A percentile compares a stretch with the other conserved stretches of the same genome.
These are phyloP conservation scores for Misgurnus mizolepis DNA, from an alignment of 2,113 vertebrate genomes.

Conservation along the genomic window DNA sequence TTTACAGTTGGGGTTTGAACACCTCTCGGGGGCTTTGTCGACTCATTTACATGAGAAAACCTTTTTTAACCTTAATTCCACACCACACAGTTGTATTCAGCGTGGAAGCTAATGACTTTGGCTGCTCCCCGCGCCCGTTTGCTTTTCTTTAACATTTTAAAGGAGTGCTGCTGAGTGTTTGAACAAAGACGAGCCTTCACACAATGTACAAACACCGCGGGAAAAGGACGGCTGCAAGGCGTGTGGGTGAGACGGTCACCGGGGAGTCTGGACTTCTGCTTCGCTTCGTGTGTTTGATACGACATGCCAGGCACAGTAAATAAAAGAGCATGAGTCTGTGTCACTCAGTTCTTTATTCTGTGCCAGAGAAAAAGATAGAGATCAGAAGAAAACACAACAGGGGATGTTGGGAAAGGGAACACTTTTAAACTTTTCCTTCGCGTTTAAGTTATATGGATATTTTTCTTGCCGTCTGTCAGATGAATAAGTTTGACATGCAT, in stretches of 20 bases:
- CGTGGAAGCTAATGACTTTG: constrained; percentile 22
- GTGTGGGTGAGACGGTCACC: constrained; percentile 36
- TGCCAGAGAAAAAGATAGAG: background rate
- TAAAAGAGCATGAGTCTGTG: background rate
- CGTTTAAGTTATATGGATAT: constrained; percentile 42
- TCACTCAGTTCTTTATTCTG: background rate
- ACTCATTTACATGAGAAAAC: constrained; percentile 29
- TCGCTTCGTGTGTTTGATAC: background rate
- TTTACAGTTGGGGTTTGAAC: constrained; percentile 26
- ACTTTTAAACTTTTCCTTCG: constrained; percentile 35
- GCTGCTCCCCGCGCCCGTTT: constrained; percentile 18
- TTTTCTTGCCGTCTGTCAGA: constrained; percentile 19
- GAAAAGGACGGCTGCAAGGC: constrained; percentile 42
- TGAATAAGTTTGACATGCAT: background rate
- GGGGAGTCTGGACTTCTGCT: constrained; percentile 33
- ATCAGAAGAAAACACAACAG: constrained; percentile 18
- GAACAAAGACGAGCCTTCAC: background rate
- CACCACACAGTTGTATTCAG: constrained; percentile 7
- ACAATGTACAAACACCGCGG: constrained; percentile 33
- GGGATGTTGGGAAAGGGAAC: background rate
- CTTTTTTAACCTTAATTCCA: constrained; percentile 38
- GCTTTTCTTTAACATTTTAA: constrained; percentile 19
- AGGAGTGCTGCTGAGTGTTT: constrained; percentile 37
- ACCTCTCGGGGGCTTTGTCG: background rate
- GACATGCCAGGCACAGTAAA: constrained; percentile 1